Conservation (phyloP, 2,888 invertebrate genomes). For the Aethes cnicana region DNA sequence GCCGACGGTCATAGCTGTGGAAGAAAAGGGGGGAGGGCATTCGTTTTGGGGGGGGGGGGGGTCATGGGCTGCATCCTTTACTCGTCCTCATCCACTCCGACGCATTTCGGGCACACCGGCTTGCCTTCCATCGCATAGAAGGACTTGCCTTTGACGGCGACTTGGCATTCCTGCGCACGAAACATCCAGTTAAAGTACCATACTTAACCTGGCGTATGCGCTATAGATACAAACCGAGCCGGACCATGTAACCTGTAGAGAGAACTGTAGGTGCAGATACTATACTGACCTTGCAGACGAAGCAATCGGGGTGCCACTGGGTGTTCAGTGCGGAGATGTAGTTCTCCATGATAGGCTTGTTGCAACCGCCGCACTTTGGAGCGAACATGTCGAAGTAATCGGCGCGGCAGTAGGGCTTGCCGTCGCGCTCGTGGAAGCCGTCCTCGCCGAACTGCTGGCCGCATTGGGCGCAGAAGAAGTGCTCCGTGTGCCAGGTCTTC, state of each 20-base stretch:
- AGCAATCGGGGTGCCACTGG: slow-evolving; percentile 99
- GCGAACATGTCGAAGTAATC: slow-evolving; percentile 99
- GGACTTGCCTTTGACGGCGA: slow-evolving; percentile 95
- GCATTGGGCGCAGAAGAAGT: slow-evolving; percentile 99
- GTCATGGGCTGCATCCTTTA: slow-evolving; percentile 60
- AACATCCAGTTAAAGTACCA: slow-evolving; percentile 47
- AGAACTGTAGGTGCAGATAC: slow-evolving; percentile 13
- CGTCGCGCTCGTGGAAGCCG: slow-evolving; percentile 98
- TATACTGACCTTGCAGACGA: slow-evolving; percentile 97
- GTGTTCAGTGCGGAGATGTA: slow-evolving; percentile 98
- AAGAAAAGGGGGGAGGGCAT: slow-evolving; percentile 73
- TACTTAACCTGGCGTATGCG: slow-evolving; percentile 66
- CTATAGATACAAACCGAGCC: slow-evolving; percentile 28
- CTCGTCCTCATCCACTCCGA: slow-evolving; percentile 94
- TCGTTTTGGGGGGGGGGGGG: slow-evolving; percentile 50
- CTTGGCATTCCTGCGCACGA: slow-evolving; percentile 93
- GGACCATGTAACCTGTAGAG: slow-evolving; percentile 34
- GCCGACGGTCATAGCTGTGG: slow-evolving; percentile 77
- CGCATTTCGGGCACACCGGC: slow-evolving; percentile 96
- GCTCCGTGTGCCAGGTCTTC: slow-evolving; percentile 99
- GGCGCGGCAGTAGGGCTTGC: slow-evolving; percentile 96
- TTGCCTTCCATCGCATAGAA: slow-evolving; percentile 99
- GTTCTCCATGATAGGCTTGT: slow-evolving; percentile 97
- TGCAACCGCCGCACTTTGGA: slow-evolving; percentile 98
- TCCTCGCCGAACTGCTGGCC: slow-evolving; percentile 98